Evolutionary conservation across 2,888 invertebrate species (phyloP), one percentile per base, ranked within the genome.

Genomic region (Cylloceria caligata): DNA sequence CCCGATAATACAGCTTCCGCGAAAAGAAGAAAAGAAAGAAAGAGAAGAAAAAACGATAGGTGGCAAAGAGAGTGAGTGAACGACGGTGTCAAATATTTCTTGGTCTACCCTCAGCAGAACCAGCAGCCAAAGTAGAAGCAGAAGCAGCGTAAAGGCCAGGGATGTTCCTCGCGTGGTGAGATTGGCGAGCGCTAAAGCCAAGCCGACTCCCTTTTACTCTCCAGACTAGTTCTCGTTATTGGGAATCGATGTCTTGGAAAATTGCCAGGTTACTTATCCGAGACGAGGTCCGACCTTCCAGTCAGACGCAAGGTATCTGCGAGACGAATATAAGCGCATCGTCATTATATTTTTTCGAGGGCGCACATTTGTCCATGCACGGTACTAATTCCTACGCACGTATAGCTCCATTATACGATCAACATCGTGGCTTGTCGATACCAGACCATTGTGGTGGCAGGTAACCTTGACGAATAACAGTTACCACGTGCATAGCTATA

Each of bases 191-290:
- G 87, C 86, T 86, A 87, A n/a, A 88, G 87, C 85, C 87, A 85
- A 81, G 83, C 86, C 81, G 83, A 87, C 86, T 87, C 87, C 88
- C 85, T 85, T 84, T 62, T 39, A 42, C 74, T 68, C 78, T 74
- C 62, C 21, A 71, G 55, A 52, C 78, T 27, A 60, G 36, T 36
- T 76, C 72, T 69, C 83, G 71, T 86, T 86, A 85, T 87, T 79
- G 76, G 73, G 57, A 83, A 73, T 77, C 86, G 88, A 89, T 84
- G 88, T 88, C 65, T 83, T 84, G 88, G 88, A 89, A 90, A 88
- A 90, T 89, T 89, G 86, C 80, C 81, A 67, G 86, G 86, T 86
- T 86, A 81, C 84, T 85, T 85, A 81, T 81, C 81, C 81, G 36
- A 45, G 68, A 47, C 60, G 39, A 42, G 73, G 49, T 52, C n/a